Evolutionary conservation across 1,140 invertebrate genomes (phyloP), one percentile per base, ranked within the genome.

Genomic region (Steinernema khuongi): DNA sequence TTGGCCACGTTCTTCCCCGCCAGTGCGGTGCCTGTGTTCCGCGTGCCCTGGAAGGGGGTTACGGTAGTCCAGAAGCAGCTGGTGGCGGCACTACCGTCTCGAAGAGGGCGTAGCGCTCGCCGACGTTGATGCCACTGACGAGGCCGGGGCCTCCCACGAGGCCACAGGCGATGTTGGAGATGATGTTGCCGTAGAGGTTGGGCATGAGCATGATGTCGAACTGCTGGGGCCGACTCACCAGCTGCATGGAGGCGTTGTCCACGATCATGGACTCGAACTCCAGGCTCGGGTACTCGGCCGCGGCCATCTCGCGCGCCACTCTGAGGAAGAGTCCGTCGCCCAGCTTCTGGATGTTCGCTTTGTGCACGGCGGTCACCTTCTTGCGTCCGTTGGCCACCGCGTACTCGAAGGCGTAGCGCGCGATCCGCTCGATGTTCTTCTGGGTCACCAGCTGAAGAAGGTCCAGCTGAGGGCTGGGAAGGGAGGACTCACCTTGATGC

Each of bases 181-280:
- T 91, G 83, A 99, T 97, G 68, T 94, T 93, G 1, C 96, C 96
- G 87, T 99, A 99, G 66, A 99, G 87, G 87, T 99, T 99, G 0
- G 96, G 96, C 89, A 96, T 94, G 18, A 97, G 88, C 90, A 99
- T 92, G 4, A 99, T 93, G 88, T 99, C 96, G 88, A 99, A 99
- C 86, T 99, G 94, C 84, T 94, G 90, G 0, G 94, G 94, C 81
- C 92, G 95, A 0, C 94, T 93, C 0, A 98, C 96, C 18, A 97
- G 88, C 85, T 97, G 94, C 92, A 96, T 79, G 1, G 68, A 78
- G 0, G 77, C 77, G 32, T 79, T 79, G 69, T 79, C 77, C 1
- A 79, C 77, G 32, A 79, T 79, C 77, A 79, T 79, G 1, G 70
- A n/a, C 17, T 79, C 77, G 44, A 79, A 78, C 68, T 78, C 66